phyloP scores from a whole-genome alignment of 2,113 vertebrate genomes.

The Machaerirhynchus nigripectus region DNA sequence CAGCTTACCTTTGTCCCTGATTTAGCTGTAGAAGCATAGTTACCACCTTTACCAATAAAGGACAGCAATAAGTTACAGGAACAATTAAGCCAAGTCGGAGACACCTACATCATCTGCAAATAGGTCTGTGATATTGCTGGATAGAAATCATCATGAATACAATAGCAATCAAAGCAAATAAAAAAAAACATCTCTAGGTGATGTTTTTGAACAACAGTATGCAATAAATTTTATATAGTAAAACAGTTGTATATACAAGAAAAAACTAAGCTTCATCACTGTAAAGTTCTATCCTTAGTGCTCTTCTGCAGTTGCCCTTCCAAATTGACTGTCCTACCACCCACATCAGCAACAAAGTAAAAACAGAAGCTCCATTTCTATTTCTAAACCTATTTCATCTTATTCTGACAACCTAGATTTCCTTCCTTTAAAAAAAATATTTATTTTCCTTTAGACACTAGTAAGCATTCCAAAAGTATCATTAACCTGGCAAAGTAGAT shows the following conservation, averaged over 20 bases:
- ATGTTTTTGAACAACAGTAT: not conserved
- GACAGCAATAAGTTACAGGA: not conserved
- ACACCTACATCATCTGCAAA: not conserved
- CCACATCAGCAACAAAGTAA: not conserved
- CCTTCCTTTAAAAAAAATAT: slow-evolving; percentile 27
- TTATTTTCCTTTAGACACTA: slow-evolving; percentile 23
- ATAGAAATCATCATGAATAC: not conserved
- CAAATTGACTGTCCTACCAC: not conserved
- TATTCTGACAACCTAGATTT: slow-evolving; percentile 29
- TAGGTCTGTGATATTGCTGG: not conserved
- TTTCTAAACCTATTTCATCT: not conserved
- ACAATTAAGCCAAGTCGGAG: not conserved
- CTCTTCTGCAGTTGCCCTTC: not conserved
- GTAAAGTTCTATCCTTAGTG: not conserved
- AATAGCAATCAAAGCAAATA: not conserved
- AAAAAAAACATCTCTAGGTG: not conserved
- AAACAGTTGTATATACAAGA: not conserved
- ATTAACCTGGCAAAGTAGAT: slow-evolving; percentile 28
- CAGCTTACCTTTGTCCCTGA: not conserved
- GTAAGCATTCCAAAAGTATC: slow-evolving; percentile 24
- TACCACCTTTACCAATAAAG: not conserved
- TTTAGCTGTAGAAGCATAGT: not conserved
- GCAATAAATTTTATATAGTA: not conserved
- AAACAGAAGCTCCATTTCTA: not conserved
- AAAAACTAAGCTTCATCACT: not conserved